These are phyloP conservation scores for Lycocorax pyrrhopterus DNA, from an alignment of 2,113 vertebrate species.

Conservation along the genomic window DNA sequence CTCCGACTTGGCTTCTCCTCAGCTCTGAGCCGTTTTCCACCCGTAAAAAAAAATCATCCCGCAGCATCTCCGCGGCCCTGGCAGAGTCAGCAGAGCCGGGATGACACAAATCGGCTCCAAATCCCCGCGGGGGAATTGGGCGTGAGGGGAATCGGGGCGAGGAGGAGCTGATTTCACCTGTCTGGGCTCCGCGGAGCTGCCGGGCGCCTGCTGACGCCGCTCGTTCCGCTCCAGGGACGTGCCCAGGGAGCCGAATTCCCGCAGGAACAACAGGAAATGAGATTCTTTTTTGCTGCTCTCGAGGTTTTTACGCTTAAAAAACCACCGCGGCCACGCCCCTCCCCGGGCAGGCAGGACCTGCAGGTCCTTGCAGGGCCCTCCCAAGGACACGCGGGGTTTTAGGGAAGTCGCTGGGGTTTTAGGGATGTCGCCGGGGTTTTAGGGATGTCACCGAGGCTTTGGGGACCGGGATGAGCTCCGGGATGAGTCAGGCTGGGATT, in stretches of 20 bases:
- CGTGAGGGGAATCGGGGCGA: neutral
- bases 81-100: neutral
- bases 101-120: neutral
- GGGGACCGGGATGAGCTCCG: neutral
- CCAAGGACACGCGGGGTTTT: neutral
- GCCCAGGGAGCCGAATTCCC: neutral
- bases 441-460: neutral
- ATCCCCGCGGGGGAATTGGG: neutral
- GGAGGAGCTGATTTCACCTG: neutral
- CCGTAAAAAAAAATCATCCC: neutral
- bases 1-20: neutral
- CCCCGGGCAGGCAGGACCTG: neutral
- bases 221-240: neutral
- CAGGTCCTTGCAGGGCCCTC: neutral
- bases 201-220: neutral
- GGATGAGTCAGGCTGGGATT: neutral
- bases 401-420: no score
- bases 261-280: neutral
- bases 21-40: neutral
- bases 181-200: neutral
- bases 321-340: fast-evolving
- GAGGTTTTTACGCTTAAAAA: neutral
- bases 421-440: neutral
- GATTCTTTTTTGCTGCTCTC: neutral
- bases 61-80: fast-evolving